Evolutionary conservation across 2,797 vertebrate species (phyloP), one percentile per base, ranked within the genome.

Genomic region (Danio aesculapii): DNA sequence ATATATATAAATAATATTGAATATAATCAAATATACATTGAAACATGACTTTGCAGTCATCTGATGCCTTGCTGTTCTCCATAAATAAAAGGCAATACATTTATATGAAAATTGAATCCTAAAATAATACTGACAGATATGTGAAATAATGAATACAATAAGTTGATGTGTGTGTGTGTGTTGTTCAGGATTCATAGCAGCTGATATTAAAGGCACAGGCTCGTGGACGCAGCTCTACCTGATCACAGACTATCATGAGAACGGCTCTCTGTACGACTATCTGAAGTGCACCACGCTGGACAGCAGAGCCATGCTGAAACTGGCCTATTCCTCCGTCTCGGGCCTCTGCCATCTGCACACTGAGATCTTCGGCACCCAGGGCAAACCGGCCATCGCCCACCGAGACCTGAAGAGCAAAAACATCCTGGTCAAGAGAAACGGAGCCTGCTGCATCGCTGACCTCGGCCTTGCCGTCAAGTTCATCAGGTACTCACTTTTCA

Each of bases 351-450:
- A 99, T 89, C 92, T 99, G 80, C 98, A 99, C 89, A 99, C 97
- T 0, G 97, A 99, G 91, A 99, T 99, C 92, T 98, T 98, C 39
- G 98, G 98, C 71, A 99, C 97, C 10, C 96, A 99, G 90, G 98
- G 97, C 82, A 99, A 99, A 84, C 98, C 98, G 0, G 97, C 98
- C 62, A 99, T 99, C 66, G 97, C 98, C 81, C 97, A 99, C 89
- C 92, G 98, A 64, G 98, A 99, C 84, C 95, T 99, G 55, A 99
- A 99, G 94, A 99, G 97, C 82, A 99, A 99, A 91, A 99, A 99
- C 86, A 96, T 99, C 87, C 90, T 99, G 90, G 97, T 98, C 87
- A 99, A 99, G 92, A 96, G 96, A 88, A 99, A 99, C 0, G 97
- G 97, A 44, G 95, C 96, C 5, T 99, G 98, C 89, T 99, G 98